Evolutionary conservation across 2,113 vertebrate genomes (phyloP).

Genomic region (Dunckerocampus dactyliophorus): DNA sequence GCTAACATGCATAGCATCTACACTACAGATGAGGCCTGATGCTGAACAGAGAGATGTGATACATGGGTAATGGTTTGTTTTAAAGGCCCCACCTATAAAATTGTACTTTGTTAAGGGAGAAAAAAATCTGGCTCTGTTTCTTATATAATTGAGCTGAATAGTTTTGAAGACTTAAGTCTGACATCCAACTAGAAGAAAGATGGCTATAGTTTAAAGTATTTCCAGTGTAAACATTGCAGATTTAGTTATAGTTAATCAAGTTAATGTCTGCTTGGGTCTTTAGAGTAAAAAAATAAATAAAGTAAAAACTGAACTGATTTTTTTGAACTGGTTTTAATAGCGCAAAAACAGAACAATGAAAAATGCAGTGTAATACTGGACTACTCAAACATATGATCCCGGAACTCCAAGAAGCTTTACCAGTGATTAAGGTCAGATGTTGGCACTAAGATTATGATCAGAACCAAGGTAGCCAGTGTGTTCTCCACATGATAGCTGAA

Average conservation of each 20-base stretch:
- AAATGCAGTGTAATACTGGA: too few relatives aligned
- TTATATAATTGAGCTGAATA: background rate
- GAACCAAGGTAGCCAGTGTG: background rate
- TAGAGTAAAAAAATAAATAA: background rate
- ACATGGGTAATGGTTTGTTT: constrained; percentile 14
- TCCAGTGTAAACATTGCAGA: background rate
- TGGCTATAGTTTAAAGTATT: constrained; percentile 3
- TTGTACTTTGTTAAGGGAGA: background rate
- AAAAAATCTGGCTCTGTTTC: background rate
- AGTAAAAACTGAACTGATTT: too few relatives aligned
- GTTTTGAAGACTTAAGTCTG: background rate
- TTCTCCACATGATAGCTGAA: constrained; percentile 10
- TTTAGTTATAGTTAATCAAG: background rate
- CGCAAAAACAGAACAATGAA: too few relatives aligned
- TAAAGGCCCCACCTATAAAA: background rate
- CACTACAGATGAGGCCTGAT: constrained; percentile 16
- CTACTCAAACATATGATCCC: too few relatives aligned
- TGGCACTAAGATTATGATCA: constrained; percentile 28
- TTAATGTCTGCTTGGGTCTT: background rate
- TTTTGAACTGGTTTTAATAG: too few relatives aligned
- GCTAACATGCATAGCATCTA: constrained; percentile 37
- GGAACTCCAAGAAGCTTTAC: background rate
- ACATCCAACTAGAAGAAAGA: background rate
- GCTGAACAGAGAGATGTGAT: constrained; percentile 16
- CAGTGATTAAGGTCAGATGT: constrained; percentile 25